Evolutionary conservation across 2,888 invertebrate genomes (phyloP), one percentile per base, ranked within the genome.

Genomic region (Phengaris alcon): DNA sequence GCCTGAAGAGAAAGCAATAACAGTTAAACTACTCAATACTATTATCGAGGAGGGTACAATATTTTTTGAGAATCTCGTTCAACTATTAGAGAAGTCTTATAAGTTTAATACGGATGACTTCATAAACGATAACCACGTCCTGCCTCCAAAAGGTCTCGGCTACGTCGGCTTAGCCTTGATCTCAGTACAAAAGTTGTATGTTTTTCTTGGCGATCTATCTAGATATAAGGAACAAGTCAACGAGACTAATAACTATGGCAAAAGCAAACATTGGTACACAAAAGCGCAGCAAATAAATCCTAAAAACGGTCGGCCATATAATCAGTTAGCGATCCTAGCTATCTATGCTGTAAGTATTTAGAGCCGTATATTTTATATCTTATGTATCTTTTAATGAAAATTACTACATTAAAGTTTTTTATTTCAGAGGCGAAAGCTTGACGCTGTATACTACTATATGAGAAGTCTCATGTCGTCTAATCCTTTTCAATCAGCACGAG

Each of bases 391-490:
- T 6, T 64, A 64, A 13, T 64, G 13, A 35, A n/a, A n/a, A 6
- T 48, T 54, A 10, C 35, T 52, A 44, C 51, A 55, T 68, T 59
- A 13, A 68, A 15, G 22, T 35, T 48, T 81, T 80, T 82, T 83
- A 76, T 95, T 95, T 74, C 92, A 98, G 98, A 96, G 97, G 90
- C 95, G 98, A 84, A 98, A 97, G 94, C 94, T 99, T 80, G 99
- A 99, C 89, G 98, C 98, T n/a, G 97, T 99, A 7, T 99, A 98
- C 90, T 98, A 97, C 90, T 98, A 98, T 87, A 98, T 98, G 97
- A 95, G 99, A 82, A 98, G 98, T 89, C 93, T 99, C 82, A 97
- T 98, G 95, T 97, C 98, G 76, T 97, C 98, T 68, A 98, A 98
- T 94, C 97, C 98, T 2, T 97, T 98, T 86, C 95, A 96, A 80